Base-by-base conservation (phyloP, 2,797 vertebrate species). In the Hybognathus amarus region DNA sequence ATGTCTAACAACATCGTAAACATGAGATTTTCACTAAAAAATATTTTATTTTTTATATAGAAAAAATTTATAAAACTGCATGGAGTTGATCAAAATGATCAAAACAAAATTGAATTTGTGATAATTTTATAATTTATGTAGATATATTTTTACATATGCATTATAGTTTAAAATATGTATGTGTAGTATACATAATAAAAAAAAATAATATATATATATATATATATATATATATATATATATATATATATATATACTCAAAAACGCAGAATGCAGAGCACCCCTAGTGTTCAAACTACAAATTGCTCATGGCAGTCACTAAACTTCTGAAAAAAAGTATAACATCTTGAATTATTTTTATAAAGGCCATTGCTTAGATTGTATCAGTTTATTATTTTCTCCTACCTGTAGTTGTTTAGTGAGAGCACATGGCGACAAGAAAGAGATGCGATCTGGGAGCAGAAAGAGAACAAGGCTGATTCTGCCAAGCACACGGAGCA, bases 351-450 rank as follows among this genome's bases (percentile, higher is more conserved):
- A 18, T 12, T 18, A 9, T 38, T 76, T 40, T 59, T 4, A 40
- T 50, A 54, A 24, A 54, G 24, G 5, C 36, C 10, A 45, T 77
- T 38, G n/a, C 54, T 30, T 30, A 77, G 8, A 47, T 18, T 77
- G 33, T 27, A 38, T 77, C 10, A 24, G 6, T 80, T 68, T 61
- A n/a, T 68, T 66, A 20, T 75, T 17, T 66, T 67, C 15, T 64
- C 30, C 45, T 9, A 52, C 42, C 10, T 75, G 20, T 38, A 90
- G 89, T 54, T 90, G 71, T 87, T 85, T 42, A 40, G 79, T 38
- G 59, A 82, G 18, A 27, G 63, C 12, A 27, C 77, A 10, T 79
- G 78, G 75, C 66, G 33, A 18, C 47, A 85, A 33, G 79, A 85
- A 38, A 59, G 27, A 42, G 61, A n/a, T 52, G 70, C 10, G 15